These are phyloP conservation scores for human DNA, from an alignment of 2,113 vertebrate genomes.

Conservation along the genomic window GRCh38 chr18:77933001-77933500, in stretches of 20 bases:
- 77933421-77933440: not conserved
- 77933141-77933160: not conserved
- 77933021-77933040: not conserved
- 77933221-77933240: not conserved
- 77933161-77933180: not conserved
- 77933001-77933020: not conserved
- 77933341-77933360: not conserved
- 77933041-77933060: not conserved
- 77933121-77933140: not conserved
- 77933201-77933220: not conserved
- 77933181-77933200: not conserved
- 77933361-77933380: not conserved
- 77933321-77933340: accelerated
- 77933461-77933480: not conserved
- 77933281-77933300: not conserved
- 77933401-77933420: not conserved
- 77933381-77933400: accelerated
- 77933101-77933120: not conserved
- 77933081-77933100: not conserved
- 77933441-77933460: not conserved
- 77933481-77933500: not conserved
- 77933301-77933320: not conserved
- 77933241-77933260: not conserved
- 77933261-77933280: not conserved
- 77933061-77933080: too few species aligned